Percentiles rank a stretch among this genome's conserved stretches.
Evolutionary conservation across 2,797 vertebrate species (phyloP).

Genomic region (Coregonus suidteri): DNA sequence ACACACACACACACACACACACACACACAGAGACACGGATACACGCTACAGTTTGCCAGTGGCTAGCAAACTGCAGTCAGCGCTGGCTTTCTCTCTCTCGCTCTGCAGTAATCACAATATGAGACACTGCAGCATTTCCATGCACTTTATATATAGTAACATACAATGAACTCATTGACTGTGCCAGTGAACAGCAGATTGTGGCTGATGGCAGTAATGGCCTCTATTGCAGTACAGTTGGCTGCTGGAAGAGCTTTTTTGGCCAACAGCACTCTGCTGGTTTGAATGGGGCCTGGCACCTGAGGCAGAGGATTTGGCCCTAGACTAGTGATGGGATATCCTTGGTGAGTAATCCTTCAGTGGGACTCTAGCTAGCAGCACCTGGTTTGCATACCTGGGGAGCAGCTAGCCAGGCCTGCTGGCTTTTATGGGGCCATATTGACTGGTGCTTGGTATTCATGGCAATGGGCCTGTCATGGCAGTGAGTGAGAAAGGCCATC

Average conservation of each 20-base stretch:
- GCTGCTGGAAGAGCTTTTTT: conserved; percentile 21
- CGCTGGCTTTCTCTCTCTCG: conserved; percentile 55
- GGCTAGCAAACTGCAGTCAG: conserved; percentile 67
- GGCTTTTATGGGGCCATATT: conserved; percentile 38
- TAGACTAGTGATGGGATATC: conserved; percentile 48
- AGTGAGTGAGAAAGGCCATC: conserved; percentile 10
- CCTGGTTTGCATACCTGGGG: conserved; percentile 24
- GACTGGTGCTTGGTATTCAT: conserved; percentile 38
- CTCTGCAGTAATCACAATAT: conserved; percentile 58
- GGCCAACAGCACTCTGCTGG: conserved; percentile 13
- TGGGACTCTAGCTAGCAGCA: conserved; percentile 25
- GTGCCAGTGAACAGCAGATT: conserved; percentile 27
- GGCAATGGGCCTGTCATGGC: conserved; percentile 20
- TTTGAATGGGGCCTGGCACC: conserved; percentile 31
- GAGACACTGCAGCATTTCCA: conserved; percentile 64
- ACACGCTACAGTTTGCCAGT: conserved; percentile 55
- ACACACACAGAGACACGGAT: conserved; percentile 21
- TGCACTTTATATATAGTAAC: conserved; percentile 48
- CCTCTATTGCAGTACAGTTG: conserved; percentile 5
- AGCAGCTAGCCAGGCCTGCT: conserved; percentile 37
- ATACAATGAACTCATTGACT: conserved; percentile 52
- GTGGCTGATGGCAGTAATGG: conserved; percentile 25
- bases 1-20: conserved; percentile 8
- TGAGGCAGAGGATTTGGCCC: conserved; percentile 23
- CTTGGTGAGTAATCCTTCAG: conserved; percentile 50